A percentile compares a stretch with the other conserved stretches of the same genome.
Evolutionary conservation across 2,888 invertebrate species (phyloP).

Genomic region (Dynastes tityus): DNA sequence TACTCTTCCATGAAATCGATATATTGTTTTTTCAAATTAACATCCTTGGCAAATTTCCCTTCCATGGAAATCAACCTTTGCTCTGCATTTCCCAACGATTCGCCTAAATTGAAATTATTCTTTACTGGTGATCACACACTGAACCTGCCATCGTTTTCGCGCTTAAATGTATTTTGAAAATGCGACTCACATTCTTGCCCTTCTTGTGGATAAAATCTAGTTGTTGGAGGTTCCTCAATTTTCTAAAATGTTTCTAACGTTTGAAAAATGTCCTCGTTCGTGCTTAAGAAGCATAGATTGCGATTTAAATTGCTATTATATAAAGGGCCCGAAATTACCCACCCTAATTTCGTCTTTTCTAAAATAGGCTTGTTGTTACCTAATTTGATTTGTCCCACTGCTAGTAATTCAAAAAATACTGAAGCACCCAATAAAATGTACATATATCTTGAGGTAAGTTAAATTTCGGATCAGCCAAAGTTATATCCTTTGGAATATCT

Average conservation of each 20-base stretch:
- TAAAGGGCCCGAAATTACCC: constrained; percentile 54
- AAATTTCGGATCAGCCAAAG: too few relatives aligned
- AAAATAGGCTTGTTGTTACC: constrained; percentile 42
- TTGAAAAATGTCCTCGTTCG: not conserved
- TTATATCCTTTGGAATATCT: too few relatives aligned
- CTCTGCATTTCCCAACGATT: constrained; percentile 53
- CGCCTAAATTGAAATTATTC: constrained; percentile 52
- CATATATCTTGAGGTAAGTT: too few relatives aligned
- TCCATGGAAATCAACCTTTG: constrained; percentile 57
- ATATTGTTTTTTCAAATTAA: constrained; percentile 52
- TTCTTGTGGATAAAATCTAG: constrained; percentile 49
- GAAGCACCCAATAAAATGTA: constrained; percentile 33
- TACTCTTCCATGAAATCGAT: constrained; percentile 56
- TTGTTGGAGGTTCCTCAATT: constrained; percentile 53
- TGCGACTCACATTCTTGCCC: constrained; percentile 53
- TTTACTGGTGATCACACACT: constrained; percentile 52
- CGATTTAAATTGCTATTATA: not conserved
- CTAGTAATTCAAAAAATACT: constrained; percentile 43
- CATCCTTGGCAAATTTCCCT: constrained; percentile 49
- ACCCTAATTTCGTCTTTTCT: constrained; percentile 54
- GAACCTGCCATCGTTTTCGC: constrained; percentile 54
- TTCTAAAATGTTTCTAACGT: constrained; percentile 56
- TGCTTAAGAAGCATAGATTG: not conserved
- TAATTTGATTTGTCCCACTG: constrained; percentile 28
- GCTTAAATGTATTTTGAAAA: constrained; percentile 48